phyloP scores from a whole-genome alignment of 2,797 vertebrate species.

The Sarcophilus harrisii region DNA sequence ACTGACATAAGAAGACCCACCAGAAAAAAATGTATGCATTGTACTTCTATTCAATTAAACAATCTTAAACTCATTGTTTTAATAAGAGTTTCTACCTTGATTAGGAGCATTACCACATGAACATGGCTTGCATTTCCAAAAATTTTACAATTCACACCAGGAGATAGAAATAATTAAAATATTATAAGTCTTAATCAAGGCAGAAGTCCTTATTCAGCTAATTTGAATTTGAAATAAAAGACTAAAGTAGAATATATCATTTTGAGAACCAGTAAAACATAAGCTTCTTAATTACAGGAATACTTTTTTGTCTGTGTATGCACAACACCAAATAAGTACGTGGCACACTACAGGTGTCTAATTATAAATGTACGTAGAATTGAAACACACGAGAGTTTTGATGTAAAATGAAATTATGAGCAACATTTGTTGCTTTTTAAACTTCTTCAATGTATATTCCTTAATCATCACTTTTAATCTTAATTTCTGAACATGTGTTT shows the following conservation, averaged over 20 bases:
- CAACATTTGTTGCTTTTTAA: conserved; percentile 29
- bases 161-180: neutral
- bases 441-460: neutral
- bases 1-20: neutral
- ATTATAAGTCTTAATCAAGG: conserved; percentile 3
- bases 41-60: neutral
- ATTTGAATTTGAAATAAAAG: conserved; percentile 18
- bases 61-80: neutral
- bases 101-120: neutral
- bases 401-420: neutral
- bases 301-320: neutral
- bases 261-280: neutral
- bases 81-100: conserved; percentile 9
- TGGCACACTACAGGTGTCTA: neutral
- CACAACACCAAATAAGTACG: neutral
- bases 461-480: neutral
- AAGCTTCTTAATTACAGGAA: neutral
- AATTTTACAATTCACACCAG: neutral
- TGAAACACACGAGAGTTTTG: conserved; percentile 2
- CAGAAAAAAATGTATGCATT: neutral
- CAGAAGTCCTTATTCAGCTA: neutral
- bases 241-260: neutral
- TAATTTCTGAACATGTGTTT: conserved; percentile 2
- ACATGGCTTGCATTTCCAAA: neutral
- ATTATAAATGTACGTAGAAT: conserved; percentile 12